Evolutionary conservation across 2,797 vertebrate species (phyloP), one percentile per base, ranked within the genome.

Genomic region (Brotula barbata): DNA sequence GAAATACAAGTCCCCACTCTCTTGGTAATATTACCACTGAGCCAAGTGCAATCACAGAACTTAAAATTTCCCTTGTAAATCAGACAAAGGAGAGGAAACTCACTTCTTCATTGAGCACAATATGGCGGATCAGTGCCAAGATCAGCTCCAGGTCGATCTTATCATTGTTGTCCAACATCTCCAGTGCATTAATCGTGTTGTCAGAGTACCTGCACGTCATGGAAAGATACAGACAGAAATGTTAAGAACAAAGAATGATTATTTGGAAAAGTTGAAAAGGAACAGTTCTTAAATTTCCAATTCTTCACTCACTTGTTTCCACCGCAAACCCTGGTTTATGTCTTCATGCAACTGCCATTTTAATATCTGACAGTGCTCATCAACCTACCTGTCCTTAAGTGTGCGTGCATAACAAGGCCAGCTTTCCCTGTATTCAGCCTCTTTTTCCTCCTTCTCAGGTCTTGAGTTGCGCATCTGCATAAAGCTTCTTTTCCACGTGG

Each of bases 111-210:
- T 64, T 81, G 21, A 75, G 62, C 17, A 89, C 88, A 64, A 90
- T 96, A 67, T 98, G 84, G 68, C 89, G 93, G 80, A 99, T 98
- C 53, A 99, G 93, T 1, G 92, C 92, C 71, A 93, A 79, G 46
- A 98, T 91, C 52, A 99, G 93, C 48, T 95, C 91, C 71, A 98
- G 91, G 88, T 98, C 95, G 39, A 99, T 94, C 85, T 93, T 97
- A 7, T 99, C 96, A 78, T 98, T 95, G 2, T 73, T 59, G 76
- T 98, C 94, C 78, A 96, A 89, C 87, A 89, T 91, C 83, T 94
- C 92, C 66, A 98, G 53, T 28, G 92, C 86, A 42, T 91, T 77
- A 19, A 97, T 82, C 11, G 96, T 98, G 73, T 77, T 83, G 50
- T 93, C 87, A 20, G 95, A 97, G 77, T 95, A 99, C 83, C 96